A percentile compares a stretch with the other conserved stretches of the same genome.
These are phyloP conservation scores for Acrossocheilus wenchowensis DNA, from an alignment of 2,797 vertebrate species.

Conservation along the genomic window DNA sequence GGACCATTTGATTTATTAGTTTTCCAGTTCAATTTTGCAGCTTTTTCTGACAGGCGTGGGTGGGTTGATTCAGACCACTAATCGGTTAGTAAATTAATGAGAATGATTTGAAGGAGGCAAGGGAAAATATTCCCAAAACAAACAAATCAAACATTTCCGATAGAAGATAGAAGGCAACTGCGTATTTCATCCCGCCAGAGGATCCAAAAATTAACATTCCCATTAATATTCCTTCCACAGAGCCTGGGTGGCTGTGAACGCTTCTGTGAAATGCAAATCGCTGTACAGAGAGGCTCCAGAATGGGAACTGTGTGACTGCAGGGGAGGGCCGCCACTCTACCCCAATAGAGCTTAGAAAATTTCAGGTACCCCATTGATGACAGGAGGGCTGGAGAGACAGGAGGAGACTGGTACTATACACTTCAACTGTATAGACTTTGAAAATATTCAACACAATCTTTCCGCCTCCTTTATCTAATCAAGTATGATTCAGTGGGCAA, in stretches of 20 bases:
- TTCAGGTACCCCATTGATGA: slow-evolving; percentile 31
- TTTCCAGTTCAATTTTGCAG: neutral
- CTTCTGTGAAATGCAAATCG: slow-evolving; percentile 80
- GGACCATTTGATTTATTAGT: neutral
- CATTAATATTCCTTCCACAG: slow-evolving; percentile 78
- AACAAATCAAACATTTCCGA: slow-evolving; percentile 58
- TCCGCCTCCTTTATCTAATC: slow-evolving; percentile 20
- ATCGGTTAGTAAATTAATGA: slow-evolving; percentile 17
- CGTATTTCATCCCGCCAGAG: slow-evolving; percentile 67
- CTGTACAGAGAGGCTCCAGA: slow-evolving; percentile 53
- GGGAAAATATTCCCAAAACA: slow-evolving; percentile 24
- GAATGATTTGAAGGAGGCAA: slow-evolving; percentile 15
- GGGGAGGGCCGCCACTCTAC: slow-evolving; percentile 36
- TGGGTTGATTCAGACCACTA: neutral
- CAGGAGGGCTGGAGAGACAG: slow-evolving; percentile 13
- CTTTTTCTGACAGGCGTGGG: neutral
- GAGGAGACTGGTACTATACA: neutral
- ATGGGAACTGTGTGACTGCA: slow-evolving; percentile 29
- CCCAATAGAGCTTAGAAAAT: slow-evolving; percentile 18
- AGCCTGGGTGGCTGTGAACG: slow-evolving; percentile 73
- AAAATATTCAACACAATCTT: slow-evolving; percentile 27
- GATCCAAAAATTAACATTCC: slow-evolving; percentile 77
- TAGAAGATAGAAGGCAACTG: slow-evolving; percentile 62
- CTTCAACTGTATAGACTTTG: neutral
- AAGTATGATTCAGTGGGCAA: slow-evolving; percentile 24